Evolutionary conservation across 2,888 invertebrate species (phyloP), one percentile per base, ranked within the genome.

Genomic region (Tetanocera ferruginea): DNA sequence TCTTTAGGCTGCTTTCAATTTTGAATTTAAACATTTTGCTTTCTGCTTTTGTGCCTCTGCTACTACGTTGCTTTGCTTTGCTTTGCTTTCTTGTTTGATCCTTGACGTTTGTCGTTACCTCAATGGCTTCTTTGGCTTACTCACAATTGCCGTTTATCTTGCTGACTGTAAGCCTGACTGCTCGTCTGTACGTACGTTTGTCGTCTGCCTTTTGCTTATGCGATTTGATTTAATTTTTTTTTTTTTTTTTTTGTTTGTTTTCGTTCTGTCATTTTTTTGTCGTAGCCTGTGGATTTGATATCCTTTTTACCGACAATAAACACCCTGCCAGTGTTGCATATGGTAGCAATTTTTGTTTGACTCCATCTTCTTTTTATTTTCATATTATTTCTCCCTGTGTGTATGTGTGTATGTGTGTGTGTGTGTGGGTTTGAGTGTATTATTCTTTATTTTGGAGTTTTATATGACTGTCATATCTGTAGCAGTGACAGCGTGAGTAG

Each of bases 101-200:
- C 57, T 60, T 60, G 57, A 25, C 57, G 28, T 60, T 28, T 60
- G 57, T 60, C 57, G 57, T 28, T 19, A 60, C 57, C n/a, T 60
- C 57, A 23, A 19, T 28, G 4, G 19, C 19, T 60, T 23, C 28
- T 60, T 14, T 23, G n/a, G 57, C n/a, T 60, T 60, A 25, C 25
- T 60, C 6, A 25, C 57, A 23, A 43, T 43, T 43, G 43, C 43
- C 43, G 43, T 43, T 43, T 43, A 43, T 43, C 43, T 43, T 43
- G 43, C 23, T 23, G 57, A 11, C 8, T 23, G 57, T 60, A 11
- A 2, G 25, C 2, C 57, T 23, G 5, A 11, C 25, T n/a, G 57
- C 9, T 23, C 25, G 19, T 23, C 57, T 60, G 57, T 23, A 0
- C 3, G 25, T 25, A 8, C 25, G 57, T 60, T 25, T 5, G 57